Evolutionary conservation across 1,140 invertebrate species (phyloP).

Genomic region (Marisa cornuarietis): DNA sequence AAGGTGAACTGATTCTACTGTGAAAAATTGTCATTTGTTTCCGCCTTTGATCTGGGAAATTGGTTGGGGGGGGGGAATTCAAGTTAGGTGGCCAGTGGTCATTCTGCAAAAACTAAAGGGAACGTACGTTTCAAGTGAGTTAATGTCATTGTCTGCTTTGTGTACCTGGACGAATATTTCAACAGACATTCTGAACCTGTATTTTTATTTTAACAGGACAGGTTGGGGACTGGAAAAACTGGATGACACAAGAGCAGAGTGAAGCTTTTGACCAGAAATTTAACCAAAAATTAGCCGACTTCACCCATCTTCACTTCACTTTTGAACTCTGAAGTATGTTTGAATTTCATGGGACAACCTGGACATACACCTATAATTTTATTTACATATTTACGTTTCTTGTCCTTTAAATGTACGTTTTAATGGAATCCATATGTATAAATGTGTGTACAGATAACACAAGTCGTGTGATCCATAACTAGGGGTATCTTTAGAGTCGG

Average conservation of each 20-base stretch:
- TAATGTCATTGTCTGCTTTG: not conserved
- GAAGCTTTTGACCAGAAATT: conserved; percentile 32
- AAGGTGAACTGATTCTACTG: no score
- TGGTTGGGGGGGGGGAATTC: no score
- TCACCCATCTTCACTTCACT: conserved; percentile 2
- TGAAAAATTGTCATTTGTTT: no score
- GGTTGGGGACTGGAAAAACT: conserved; percentile 47
- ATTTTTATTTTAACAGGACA: conserved; percentile 29
- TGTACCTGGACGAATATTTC: no score
- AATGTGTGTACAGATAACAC: not conserved
- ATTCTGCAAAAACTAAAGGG: no score
- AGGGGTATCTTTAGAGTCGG: no score
- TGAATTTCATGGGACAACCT: not conserved
- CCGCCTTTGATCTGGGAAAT: no score
- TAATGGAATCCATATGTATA: no score
- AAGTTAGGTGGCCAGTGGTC: not conserved
- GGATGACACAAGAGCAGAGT: conserved; percentile 36
- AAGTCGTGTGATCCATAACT: not conserved
- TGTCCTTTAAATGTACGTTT: no score
- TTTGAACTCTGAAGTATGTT: conserved; percentile 3
- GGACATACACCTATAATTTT: no score
- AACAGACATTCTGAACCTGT: not conserved
- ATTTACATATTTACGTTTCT: no score
- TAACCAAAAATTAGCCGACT: conserved; percentile 19
- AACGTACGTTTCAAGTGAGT: no score